phyloP scores from a whole-genome alignment of 1,140 invertebrate genomes.

The Dreissena rostriformis region DNA sequence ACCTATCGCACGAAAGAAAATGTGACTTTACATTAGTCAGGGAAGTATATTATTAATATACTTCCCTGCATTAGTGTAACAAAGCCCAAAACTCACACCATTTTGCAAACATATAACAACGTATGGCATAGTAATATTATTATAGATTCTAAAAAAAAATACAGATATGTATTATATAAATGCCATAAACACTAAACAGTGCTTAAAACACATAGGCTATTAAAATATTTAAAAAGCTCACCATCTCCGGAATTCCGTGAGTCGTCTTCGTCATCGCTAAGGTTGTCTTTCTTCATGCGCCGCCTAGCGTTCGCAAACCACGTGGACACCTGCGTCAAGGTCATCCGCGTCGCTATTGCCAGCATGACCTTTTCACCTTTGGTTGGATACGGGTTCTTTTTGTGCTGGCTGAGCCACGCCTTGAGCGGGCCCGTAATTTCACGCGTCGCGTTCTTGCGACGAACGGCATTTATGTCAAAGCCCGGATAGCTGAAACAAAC shows the following conservation, averaged over 20 bases:
- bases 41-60: too few species aligned
- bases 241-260: background rate
- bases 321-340: constrained; percentile 90
- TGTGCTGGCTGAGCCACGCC: constrained; percentile 98
- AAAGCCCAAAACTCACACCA: too few species aligned
- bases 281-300: constrained; percentile 96
- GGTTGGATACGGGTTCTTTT: constrained; percentile 99
- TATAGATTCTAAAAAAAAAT: too few species aligned
- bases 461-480: constrained; percentile 45
- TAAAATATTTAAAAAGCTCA: background rate
- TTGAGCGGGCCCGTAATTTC: constrained; percentile 97
- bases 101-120: too few species aligned
- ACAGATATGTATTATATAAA: too few species aligned
- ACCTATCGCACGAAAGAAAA: too few species aligned
- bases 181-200: too few species aligned
- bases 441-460: constrained; percentile 95
- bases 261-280: constrained; percentile 90
- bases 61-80: too few species aligned
- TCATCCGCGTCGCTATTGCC: constrained; percentile 99
- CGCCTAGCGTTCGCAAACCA: constrained; percentile 81
- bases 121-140: too few species aligned
- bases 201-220: too few species aligned
- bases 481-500: constrained; percentile 39
- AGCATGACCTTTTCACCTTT: constrained; percentile 99
- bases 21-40: too few species aligned